A percentile compares a stretch with the other conserved stretches of the same genome.
phyloP scores from a whole-genome alignment of 2,888 invertebrate species.

The Venusia cambrica region DNA sequence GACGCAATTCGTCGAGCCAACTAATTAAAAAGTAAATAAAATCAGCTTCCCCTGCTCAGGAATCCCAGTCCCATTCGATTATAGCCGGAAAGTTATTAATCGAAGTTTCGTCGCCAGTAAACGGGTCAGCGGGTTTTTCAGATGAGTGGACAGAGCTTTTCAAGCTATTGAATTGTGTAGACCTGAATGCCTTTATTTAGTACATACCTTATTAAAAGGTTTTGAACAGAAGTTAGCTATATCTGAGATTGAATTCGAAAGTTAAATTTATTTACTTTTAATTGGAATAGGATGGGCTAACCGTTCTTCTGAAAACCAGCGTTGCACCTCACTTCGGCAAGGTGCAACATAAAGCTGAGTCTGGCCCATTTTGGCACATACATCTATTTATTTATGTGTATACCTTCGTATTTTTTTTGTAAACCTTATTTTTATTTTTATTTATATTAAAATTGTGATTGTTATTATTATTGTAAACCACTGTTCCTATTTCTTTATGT shows the following conservation, averaged over 20 bases:
- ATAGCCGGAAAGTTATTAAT: constrained; percentile 57
- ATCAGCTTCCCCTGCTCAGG: constrained; percentile 41
- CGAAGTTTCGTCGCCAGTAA: constrained; percentile 46
- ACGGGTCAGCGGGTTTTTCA: constrained; percentile 55
- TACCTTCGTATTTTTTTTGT: too few species aligned
- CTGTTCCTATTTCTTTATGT: too few species aligned
- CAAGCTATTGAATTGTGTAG: constrained; percentile 18
- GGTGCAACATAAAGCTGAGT: too few species aligned
- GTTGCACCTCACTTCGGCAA: too few species aligned
- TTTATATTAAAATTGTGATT: too few species aligned
- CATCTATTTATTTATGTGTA: too few species aligned
- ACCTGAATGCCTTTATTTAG: neutral
- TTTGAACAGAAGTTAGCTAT: constrained; percentile 8
- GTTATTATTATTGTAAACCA: too few species aligned
- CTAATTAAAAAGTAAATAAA: constrained; percentile 54
- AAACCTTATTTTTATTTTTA: too few species aligned
- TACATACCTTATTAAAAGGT: constrained; percentile 2
- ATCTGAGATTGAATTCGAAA: neutral
- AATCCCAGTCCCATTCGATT: constrained; percentile 54
- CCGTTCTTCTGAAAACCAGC: too few species aligned
- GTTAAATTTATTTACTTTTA: too few species aligned
- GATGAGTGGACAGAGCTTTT: constrained; percentile 41
- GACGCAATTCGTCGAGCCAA: constrained; percentile 44
- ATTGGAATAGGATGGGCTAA: too few species aligned
- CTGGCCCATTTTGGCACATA: too few species aligned